Conservation (phyloP, 1,140 invertebrate genomes). For the Solen grandis region DNA sequence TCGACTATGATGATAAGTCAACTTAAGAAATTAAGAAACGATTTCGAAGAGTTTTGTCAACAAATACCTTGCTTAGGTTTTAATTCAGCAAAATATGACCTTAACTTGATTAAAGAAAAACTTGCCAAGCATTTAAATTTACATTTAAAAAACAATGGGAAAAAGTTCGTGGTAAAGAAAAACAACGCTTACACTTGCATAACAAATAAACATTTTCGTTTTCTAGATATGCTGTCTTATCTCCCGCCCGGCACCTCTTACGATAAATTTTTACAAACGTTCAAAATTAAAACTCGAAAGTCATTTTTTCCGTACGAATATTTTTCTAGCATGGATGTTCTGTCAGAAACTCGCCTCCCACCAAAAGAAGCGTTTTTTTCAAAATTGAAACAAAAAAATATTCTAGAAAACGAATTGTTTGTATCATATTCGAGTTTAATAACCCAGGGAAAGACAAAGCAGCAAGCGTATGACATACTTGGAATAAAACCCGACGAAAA, state of each 20-base stretch:
- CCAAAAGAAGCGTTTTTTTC: too few relatives aligned
- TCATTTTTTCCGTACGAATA: conserved; percentile 53
- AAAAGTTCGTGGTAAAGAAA: conserved; percentile 41
- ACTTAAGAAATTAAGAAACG: too few relatives aligned
- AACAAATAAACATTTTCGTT: conserved; percentile 46
- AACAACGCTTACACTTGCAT: conserved; percentile 58
- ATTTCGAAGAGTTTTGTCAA: conserved; percentile 28
- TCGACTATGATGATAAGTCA: too few relatives aligned
- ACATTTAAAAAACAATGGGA: conserved; percentile 7
- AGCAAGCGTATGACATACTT: neutral
- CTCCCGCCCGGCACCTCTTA: too few relatives aligned
- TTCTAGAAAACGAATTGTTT: conserved; percentile 28
- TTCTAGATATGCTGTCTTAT: conserved; percentile 59
- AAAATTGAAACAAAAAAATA: conserved; percentile 21
- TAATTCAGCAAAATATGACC: too few relatives aligned
- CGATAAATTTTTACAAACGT: conserved; percentile 49
- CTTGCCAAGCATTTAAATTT: conserved; percentile 10
- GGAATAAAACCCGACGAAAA: too few relatives aligned
- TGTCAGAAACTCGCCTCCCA: too few relatives aligned
- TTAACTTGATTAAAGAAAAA: conserved; percentile 9
- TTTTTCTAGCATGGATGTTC: conserved; percentile 15
- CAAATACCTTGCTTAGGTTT: conserved; percentile 19
- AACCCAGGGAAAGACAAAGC: too few relatives aligned
- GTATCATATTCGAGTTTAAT: too few relatives aligned
- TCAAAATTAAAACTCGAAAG: too few relatives aligned